Conservation (phyloP, 2,797 vertebrate species). For the Nothura maculosa region DNA sequence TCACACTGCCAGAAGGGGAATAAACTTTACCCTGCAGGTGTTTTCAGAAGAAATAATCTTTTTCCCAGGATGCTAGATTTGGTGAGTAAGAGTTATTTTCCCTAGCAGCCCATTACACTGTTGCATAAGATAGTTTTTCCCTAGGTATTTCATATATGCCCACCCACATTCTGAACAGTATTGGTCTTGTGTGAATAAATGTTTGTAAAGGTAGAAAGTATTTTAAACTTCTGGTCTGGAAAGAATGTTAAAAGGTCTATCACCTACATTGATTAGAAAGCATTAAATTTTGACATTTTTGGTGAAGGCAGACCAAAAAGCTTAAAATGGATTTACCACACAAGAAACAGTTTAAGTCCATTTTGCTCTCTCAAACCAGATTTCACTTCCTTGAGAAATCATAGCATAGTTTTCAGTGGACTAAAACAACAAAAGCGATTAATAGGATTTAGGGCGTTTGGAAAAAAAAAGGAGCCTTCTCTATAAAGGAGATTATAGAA, state of each 20-base stretch:
- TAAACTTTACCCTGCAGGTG: constrained; percentile 51
- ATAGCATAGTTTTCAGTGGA: background rate
- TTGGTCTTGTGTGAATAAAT: background rate
- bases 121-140: background rate
- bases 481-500: background rate
- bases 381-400: constrained; percentile 14
- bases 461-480: background rate
- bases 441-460: constrained; percentile 3
- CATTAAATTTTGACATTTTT: constrained; percentile 13
- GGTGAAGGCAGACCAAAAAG: background rate
- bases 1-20: constrained; percentile 31
- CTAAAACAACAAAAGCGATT: background rate
- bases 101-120: background rate
- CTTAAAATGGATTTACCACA: constrained; percentile 24
- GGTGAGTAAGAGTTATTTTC: background rate
- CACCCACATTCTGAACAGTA: background rate
- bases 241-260: background rate
- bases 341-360: constrained; percentile 2
- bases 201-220: background rate
- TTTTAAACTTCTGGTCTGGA: background rate
- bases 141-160: background rate
- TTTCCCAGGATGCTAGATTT: background rate
- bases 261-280: background rate
- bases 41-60: constrained; percentile 49
- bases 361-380: constrained; percentile 23